These are phyloP conservation scores for Dusona sp. DNA, from an alignment of 2,888 invertebrate genomes.

Conservation along the genomic window DNA sequence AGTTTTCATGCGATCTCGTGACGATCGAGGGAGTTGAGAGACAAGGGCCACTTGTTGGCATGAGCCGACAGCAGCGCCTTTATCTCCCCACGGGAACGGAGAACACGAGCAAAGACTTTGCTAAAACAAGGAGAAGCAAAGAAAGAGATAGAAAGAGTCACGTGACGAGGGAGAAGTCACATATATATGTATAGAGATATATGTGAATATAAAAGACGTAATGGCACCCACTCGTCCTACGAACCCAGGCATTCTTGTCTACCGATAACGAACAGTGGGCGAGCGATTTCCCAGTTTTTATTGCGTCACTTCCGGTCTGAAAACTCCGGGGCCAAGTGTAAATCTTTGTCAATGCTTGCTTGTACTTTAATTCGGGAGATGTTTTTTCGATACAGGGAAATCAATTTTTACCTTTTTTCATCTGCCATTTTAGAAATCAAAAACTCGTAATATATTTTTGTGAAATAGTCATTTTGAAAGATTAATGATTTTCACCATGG, in stretches of 20 bases:
- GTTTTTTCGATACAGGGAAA: neutral
- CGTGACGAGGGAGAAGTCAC: slow-evolving; percentile 52
- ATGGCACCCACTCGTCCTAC: slow-evolving; percentile 46
- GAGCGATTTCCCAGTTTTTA: slow-evolving; percentile 40
- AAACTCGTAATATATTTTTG: neutral
- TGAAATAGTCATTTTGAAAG: neutral
- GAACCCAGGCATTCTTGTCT: slow-evolving; percentile 50
- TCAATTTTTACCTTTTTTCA: neutral
- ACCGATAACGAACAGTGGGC: slow-evolving; percentile 60
- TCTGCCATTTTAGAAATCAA: neutral
- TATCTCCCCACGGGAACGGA: slow-evolving; percentile 46
- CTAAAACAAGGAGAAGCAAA: slow-evolving; percentile 9
- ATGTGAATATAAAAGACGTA: neutral
- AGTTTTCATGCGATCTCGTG: slow-evolving; percentile 27
- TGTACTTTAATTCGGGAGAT: neutral
- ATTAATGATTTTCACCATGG: neutral
- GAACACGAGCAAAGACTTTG: slow-evolving; percentile 36
- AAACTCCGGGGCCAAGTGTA: slow-evolving; percentile 29
- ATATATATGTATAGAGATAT: neutral
- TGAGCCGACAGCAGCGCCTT: slow-evolving; percentile 55
- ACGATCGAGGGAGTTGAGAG: slow-evolving; percentile 63
- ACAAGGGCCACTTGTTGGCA: slow-evolving; percentile 72
- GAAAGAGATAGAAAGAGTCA: slow-evolving; percentile 47
- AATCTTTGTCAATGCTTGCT: neutral
- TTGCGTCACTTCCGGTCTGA: slow-evolving; percentile 65